phyloP scores from a whole-genome alignment of 2,113 vertebrate species.

The Acanthisitta chloris region DNA sequence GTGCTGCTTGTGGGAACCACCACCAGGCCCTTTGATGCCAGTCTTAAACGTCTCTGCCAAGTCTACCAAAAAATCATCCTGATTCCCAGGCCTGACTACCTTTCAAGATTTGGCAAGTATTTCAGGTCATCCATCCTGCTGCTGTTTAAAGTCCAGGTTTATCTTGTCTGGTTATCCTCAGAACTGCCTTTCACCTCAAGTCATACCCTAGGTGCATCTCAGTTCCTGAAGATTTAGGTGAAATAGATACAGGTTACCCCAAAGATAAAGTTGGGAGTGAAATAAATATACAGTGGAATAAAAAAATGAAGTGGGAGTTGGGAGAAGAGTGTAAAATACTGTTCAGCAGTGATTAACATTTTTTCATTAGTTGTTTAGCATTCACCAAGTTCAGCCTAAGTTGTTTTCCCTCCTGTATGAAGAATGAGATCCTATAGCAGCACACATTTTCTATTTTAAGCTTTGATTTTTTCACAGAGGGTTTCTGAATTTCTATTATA shows the following conservation, averaged over 20 bases:
- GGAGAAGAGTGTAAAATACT: neutral
- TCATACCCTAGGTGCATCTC: accelerated
- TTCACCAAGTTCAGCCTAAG: neutral
- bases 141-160: accelerated
- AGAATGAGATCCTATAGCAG: neutral
- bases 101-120: slow-evolving; percentile 80
- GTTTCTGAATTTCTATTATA: neutral
- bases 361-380: neutral
- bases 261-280: neutral
- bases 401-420: neutral
- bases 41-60: slow-evolving; percentile 73
- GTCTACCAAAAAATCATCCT: slow-evolving; percentile 83
- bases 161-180: neutral
- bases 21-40: slow-evolving; percentile 76
- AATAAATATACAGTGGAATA: no score
- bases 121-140: neutral
- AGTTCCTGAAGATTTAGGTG: neutral
- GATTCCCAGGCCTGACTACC: slow-evolving; percentile 83
- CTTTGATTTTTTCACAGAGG: neutral
- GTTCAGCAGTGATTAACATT: neutral
- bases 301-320: neutral
- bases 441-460: neutral
- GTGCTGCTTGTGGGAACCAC: slow-evolving; percentile 82
- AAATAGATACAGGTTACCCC: no score
- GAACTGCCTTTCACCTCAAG: no score